phyloP scores from a whole-genome alignment of 2,888 invertebrate species.

The Blera fallax region DNA sequence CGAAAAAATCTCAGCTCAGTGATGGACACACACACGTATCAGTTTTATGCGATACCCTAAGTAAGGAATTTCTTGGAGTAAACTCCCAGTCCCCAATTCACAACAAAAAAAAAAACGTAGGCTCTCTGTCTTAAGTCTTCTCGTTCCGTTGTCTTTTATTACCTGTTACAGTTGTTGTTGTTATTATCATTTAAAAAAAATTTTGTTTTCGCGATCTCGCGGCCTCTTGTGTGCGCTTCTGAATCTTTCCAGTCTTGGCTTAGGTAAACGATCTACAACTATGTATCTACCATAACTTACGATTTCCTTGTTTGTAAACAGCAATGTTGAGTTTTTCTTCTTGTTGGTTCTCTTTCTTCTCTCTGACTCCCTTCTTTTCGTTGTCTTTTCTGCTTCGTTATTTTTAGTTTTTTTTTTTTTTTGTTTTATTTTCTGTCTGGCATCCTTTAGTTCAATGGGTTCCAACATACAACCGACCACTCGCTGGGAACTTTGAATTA shows the following conservation, averaged over 20 bases:
- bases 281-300: conserved; percentile 74
- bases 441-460: conserved; percentile 53
- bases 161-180: conserved; percentile 48
- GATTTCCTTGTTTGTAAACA: conserved; percentile 75
- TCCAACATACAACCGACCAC: conserved; percentile 12
- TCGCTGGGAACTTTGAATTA: conserved; percentile 42
- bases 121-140: conserved; percentile 9
- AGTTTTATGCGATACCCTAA: background rate
- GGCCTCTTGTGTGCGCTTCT: conserved; percentile 11
- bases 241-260: background rate
- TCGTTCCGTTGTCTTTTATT: conserved; percentile 65
- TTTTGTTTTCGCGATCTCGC: conserved; percentile 14
- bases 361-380: background rate
- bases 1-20: background rate
- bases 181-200: conserved; percentile 1
- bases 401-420: conserved; percentile 26
- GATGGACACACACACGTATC: background rate
- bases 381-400: conserved; percentile 39
- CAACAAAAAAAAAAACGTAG: background rate
- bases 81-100: conserved; percentile 26
- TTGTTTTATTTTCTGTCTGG: conserved; percentile 32
- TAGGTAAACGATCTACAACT: conserved; percentile 69
- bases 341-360: background rate
- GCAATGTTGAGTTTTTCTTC: conserved; percentile 46
- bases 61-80: conserved; percentile 48